Base-by-base conservation (phyloP, 2,888 invertebrate species). In the Itoplectis maculator region DNA sequence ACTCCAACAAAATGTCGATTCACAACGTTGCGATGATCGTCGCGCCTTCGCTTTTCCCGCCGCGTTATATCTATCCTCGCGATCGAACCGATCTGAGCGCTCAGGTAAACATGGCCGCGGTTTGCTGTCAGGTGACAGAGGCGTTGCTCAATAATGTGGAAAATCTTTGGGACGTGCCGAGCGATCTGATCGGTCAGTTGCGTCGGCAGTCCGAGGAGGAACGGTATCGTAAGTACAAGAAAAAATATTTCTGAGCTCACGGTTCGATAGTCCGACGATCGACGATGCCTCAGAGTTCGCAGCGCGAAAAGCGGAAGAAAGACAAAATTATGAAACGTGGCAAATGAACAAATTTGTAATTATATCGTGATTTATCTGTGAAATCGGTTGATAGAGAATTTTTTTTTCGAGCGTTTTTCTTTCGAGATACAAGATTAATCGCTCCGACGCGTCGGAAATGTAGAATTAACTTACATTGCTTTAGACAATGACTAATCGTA, bases 11-110 rank as follows among this genome's bases (percentile, higher is more conserved):
- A 93, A 98, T 98, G 98, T 96, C 96, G 87, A 95, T 97, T 83
- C 97, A 97, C 92, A 98, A 98, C 92, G 97, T 98, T 49, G 97
- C 98, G 42, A 98, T 98, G 95, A 98, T 98, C 88, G 97, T 98
- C 86, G 98, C 98, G 15, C 98, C 98, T n/a, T 97, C 98, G 75
- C 95, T 98, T 87, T 97, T 97, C 91, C 96, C 97, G 82, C 97
- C 97, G 85, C 95, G 96, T 93, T 96, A 94, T 85, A 88, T 93
- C 75, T 91, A 96, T 94, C 94, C 95, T 89, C 90, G 94, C 89
- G 94, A 96, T 93, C 94, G 96, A 93, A 94, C 94, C 89, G 93
- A 95, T 94, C 94, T 96, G 88, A 95, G 95, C 88, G 96, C 95
- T 59, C 97, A 97, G 92, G 95, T 97, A 5, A 96, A 96, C 85